Evolutionary conservation across 2,888 invertebrate genomes (phyloP).

Genomic region (Argyresthia goedartella): DNA sequence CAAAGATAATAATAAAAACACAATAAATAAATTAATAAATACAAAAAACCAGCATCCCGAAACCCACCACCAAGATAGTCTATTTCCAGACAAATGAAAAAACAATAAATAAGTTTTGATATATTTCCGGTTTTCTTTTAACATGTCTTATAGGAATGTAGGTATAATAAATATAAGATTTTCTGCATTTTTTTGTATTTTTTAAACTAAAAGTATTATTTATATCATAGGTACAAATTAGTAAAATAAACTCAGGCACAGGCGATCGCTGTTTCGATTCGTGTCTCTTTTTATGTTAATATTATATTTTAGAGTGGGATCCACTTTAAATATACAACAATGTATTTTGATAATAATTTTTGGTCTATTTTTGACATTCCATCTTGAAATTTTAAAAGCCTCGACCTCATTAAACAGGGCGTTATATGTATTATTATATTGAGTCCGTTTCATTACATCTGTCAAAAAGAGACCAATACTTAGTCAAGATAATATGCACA

Average conservation of each 20-base stretch:
- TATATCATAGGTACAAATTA: background rate
- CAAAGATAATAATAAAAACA: background rate
- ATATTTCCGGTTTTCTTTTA: no score
- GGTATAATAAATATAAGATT: no score
- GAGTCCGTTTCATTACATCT: background rate
- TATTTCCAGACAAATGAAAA: background rate
- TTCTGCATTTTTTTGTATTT: no score
- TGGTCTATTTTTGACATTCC: no score
- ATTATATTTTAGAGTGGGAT: conserved; percentile 9
- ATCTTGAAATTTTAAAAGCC: no score
- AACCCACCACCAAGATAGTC: background rate
- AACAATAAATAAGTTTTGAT: no score
- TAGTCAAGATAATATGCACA: background rate
- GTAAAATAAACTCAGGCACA: background rate
- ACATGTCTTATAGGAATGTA: no score
- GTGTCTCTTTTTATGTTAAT: conserved; percentile 10
- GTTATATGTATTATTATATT: no score
- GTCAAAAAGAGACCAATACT: background rate
- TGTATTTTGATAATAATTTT: no score
- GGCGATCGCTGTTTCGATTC: conserved; percentile 11
- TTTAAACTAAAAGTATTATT: no score
- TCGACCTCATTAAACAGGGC: no score
- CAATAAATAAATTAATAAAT: background rate
- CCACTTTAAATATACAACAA: background rate
- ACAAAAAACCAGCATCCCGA: background rate